A percentile compares a stretch with the other conserved stretches of the same genome.
Conservation (phyloP, 2,113 vertebrate genomes). For the Burhinus oedicnemus region DNA sequence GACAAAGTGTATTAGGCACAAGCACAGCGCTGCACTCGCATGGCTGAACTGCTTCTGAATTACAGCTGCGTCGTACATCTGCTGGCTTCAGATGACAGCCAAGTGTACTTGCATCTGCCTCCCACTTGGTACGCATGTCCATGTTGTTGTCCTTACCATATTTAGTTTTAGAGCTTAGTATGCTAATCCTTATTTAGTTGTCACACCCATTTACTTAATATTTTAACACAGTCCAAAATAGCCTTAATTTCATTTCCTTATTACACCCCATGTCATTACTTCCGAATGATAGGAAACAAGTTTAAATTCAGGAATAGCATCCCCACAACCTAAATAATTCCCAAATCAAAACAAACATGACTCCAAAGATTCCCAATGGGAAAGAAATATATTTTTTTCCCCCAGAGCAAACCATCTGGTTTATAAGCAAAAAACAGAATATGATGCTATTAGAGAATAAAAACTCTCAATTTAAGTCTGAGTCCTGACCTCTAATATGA, state of each 20-base stretch:
- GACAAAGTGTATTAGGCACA: not conserved
- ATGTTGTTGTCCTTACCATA: not conserved
- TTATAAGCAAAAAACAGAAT: not conserved
- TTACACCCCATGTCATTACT: not conserved
- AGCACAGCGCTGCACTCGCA: rapidly evolving
- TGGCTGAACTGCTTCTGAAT: not conserved
- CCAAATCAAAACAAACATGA: not conserved
- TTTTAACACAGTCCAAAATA: not conserved
- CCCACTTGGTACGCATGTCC: rapidly evolving
- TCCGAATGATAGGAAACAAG: not conserved
- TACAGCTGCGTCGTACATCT: not conserved
- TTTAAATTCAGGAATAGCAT: not conserved
- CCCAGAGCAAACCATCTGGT: not conserved
- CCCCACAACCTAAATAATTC: not conserved
- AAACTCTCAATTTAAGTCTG: not conserved
- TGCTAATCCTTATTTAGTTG: not conserved
- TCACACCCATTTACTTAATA: not conserved
- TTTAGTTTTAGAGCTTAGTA: not conserved
- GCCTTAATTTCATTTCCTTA: not conserved
- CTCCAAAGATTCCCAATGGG: not conserved
- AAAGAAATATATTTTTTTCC: not conserved
- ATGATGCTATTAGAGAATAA: not conserved
- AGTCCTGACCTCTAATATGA: not conserved
- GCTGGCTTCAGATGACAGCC: not conserved
- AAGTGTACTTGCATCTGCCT: rapidly evolving